phyloP scores from a whole-genome alignment of 2,888 invertebrate genomes.

The Elegia similella region DNA sequence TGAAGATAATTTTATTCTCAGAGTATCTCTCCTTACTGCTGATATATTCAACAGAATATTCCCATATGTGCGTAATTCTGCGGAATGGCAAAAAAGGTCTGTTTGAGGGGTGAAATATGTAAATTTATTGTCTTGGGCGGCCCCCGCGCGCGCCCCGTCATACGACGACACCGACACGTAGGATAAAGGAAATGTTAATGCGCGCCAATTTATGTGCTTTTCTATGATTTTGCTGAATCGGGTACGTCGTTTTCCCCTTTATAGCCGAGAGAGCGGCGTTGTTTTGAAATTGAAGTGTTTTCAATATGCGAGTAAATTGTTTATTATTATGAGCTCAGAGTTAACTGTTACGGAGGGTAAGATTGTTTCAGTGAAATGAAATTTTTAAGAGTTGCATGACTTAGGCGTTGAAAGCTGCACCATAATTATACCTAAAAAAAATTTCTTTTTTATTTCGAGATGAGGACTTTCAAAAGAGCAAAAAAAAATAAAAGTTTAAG shows the following conservation, averaged over 20 bases:
- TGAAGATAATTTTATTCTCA: conserved; percentile 80
- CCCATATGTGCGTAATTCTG: conserved; percentile 82
- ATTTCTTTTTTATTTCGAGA: no score
- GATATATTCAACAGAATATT: conserved; percentile 81
- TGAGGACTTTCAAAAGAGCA: no score
- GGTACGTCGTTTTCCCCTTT: conserved; percentile 67
- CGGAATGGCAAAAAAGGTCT: conserved; percentile 82
- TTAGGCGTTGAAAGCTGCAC: no score
- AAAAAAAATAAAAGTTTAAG: no score
- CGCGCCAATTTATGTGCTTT: conserved; percentile 80
- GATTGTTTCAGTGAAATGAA: background rate
- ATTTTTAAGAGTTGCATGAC: no score
- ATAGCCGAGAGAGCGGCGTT: conserved; percentile 54
- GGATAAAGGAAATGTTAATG: conserved; percentile 82
- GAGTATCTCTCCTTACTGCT: conserved; percentile 79
- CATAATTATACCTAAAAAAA: no score
- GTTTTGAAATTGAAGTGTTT: conserved; percentile 58
- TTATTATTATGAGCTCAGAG: background rate
- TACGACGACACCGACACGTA: conserved; percentile 81
- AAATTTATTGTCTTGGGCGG: conserved; percentile 82
- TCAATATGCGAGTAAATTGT: conserved; percentile 12
- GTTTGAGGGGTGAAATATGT: conserved; percentile 82
- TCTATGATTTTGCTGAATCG: conserved; percentile 81
- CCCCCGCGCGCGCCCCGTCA: conserved; percentile 70
- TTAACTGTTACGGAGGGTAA: background rate